phyloP scores from a whole-genome alignment of 2,113 vertebrate genomes.

The Harpagus bidentatus region DNA sequence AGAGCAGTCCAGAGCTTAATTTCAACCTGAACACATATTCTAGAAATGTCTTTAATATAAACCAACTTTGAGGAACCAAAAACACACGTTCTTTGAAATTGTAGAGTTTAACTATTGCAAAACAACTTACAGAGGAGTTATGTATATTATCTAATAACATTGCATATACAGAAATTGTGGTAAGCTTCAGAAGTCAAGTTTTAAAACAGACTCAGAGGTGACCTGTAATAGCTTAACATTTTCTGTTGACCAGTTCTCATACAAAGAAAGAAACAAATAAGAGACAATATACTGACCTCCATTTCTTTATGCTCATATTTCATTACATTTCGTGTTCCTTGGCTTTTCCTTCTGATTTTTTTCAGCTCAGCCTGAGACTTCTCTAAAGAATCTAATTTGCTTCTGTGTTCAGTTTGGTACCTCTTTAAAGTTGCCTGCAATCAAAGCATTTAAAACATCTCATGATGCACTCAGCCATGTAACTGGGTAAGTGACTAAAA shows the following conservation, averaged over 20 bases:
- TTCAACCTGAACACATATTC: not conserved
- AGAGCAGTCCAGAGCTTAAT: not conserved
- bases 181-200: not conserved
- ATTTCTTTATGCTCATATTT: constrained; percentile 91
- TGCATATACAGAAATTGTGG: not conserved
- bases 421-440: constrained; percentile 92
- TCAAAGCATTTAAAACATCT: not conserved
- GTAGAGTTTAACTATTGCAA: not conserved
- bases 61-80: not conserved
- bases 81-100: not conserved
- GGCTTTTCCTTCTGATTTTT: constrained; percentile 93
- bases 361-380: constrained; percentile 92
- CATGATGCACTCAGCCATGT: not conserved
- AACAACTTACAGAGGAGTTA: not conserved
- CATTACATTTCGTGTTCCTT: constrained; percentile 81
- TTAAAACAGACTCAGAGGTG: not conserved
- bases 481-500: not conserved
- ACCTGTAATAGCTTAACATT: not conserved
- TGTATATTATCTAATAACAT: not conserved
- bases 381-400: constrained; percentile 89
- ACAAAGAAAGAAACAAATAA: not conserved
- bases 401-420: constrained; percentile 91
- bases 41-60: not conserved
- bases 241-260: not conserved
- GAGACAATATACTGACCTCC: constrained; percentile 77